Evolutionary conservation across 2,113 vertebrate species (phyloP), one percentile per base, ranked within the genome.

Genomic region (Motacilla tschutschensis): DNA sequence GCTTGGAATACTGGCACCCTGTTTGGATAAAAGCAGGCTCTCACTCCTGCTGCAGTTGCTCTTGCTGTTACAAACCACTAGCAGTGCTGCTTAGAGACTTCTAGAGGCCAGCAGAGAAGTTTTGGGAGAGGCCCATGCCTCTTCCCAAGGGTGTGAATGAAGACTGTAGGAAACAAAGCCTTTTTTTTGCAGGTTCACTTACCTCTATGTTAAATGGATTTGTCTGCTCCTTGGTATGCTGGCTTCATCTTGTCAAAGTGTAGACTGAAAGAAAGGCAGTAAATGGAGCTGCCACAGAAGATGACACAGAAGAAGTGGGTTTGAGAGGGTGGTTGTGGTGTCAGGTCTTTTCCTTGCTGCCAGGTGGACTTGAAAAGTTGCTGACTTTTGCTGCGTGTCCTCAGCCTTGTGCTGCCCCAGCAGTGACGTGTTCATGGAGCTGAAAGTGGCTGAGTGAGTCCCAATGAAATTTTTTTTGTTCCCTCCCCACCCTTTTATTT

Each of bases 1-100:
- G 18, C 28, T 62, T 66, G 63, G 33, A 65, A 44, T 54, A 43
- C 8, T 22, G 19, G 44, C 0, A 0, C 29, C 1, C 2, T 28
- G 26, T 33, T 48, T 59, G 18, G 18, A 31, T n/a, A n/a, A 65
- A 66, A 63, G 51, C 36, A 50, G 43, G 24, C 21, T 64, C 36
- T 43, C 22, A 2, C 67, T 72, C 24, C 40, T 81, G 47, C 48
- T 67, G 48, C 41, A 35, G 65, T 7, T 54, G 12, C 50, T 51
- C 28, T 31, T 51, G 50, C 63, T 79, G 55, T 46, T 66, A 3
- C 46, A 19, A 57, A 26, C 59, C 53, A 3, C 36, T 20, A 44
- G 36, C 58, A 48, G 1, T 17, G 12, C 41, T 72, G 35, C 59
- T 41, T 14, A 4, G 21, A 65, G n/a, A 35, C 14, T 82, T 66